phyloP scores from a whole-genome alignment of 2,797 vertebrate genomes.

The Muscicapa comitata region DNA sequence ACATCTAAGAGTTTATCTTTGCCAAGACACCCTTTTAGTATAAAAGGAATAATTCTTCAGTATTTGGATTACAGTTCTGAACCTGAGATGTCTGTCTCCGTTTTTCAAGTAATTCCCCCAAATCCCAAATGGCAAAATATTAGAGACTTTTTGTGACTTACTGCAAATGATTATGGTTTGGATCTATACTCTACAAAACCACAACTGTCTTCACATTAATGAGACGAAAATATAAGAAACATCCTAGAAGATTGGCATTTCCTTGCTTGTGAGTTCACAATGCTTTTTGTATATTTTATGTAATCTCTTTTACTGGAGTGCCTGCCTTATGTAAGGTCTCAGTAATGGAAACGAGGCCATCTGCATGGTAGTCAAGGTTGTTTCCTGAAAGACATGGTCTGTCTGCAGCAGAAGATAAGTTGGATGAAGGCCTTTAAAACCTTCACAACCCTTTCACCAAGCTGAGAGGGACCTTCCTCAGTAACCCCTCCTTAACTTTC shows the following conservation, averaged over 20 bases:
- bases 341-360: not conserved
- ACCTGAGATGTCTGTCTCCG: not conserved
- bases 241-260: not conserved
- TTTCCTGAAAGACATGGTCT: not conserved
- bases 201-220: not conserved
- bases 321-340: slow-evolving; percentile 21
- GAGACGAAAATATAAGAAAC: not conserved
- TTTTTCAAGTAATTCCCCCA: not conserved
- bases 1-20: not conserved
- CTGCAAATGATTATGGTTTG: not conserved
- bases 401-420: not conserved
- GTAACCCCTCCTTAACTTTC: not conserved
- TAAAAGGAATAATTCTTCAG: not conserved
- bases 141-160: not conserved
- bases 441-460: not conserved
- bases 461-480: not conserved
- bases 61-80: not conserved
- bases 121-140: not conserved
- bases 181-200: not conserved
- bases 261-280: not conserved
- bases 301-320: slow-evolving; percentile 1
- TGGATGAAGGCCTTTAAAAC: not conserved
- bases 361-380: not conserved
- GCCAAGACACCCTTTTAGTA: not conserved
- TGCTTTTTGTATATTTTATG: not conserved